A percentile compares a stretch with the other conserved stretches of the same genome.
Conservation (phyloP, 2,888 invertebrate species). For the Eupithecia subfuscata region DNA sequence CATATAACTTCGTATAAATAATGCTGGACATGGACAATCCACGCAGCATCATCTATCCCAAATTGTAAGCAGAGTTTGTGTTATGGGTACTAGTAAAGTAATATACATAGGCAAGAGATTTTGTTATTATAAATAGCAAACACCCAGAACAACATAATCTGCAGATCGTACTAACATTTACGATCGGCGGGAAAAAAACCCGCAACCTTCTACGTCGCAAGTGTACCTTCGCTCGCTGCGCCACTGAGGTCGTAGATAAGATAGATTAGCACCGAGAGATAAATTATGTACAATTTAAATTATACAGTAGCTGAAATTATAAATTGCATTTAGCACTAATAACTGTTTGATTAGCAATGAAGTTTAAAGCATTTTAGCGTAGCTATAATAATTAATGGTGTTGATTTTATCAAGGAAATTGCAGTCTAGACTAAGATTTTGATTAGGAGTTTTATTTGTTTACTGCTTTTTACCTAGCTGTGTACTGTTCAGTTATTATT, state of each 20-base stretch:
- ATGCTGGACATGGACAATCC: no score
- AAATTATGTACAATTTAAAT: not conserved
- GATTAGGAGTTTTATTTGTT: slow-evolving; percentile 1
- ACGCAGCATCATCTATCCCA: no score
- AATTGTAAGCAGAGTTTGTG: no score
- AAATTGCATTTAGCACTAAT: slow-evolving; percentile 9
- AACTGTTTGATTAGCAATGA: not conserved
- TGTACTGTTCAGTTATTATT: not conserved
- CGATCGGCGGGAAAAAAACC: no score
- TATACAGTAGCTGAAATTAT: slow-evolving; percentile 9
- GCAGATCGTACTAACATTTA: no score
- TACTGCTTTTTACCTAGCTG: not conserved
- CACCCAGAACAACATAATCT: no score
- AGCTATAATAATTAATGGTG: slow-evolving; percentile 34
- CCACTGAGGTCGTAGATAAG: not conserved
- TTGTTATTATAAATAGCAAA: no score
- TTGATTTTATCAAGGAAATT: slow-evolving; percentile 43
- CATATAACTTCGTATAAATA: no score
- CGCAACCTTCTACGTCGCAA: not conserved
- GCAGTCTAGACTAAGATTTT: slow-evolving; percentile 25
- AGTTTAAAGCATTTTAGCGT: slow-evolving; percentile 19
- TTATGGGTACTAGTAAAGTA: no score
- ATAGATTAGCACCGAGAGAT: not conserved
- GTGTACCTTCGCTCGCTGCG: not conserved
- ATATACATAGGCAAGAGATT: no score